Conservation (phyloP, 2,888 invertebrate genomes). For the Euplexia lucipara region DNA sequence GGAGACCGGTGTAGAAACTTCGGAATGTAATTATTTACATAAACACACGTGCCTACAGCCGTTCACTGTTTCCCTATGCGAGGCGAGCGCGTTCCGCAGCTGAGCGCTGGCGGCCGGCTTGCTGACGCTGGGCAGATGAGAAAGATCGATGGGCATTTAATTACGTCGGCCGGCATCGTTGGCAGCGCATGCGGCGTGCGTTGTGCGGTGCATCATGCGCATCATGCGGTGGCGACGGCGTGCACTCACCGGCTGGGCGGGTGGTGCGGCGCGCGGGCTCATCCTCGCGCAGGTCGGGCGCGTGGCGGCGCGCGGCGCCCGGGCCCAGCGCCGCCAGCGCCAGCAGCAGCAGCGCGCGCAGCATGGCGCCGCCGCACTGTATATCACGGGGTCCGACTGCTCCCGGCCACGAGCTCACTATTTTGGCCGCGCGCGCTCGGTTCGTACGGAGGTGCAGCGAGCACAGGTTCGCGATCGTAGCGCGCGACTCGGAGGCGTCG, state of each 20-base stretch:
- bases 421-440: conserved; percentile 83
- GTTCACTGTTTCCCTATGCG: conserved; percentile 55
- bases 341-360: conserved; percentile 85
- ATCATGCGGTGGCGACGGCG: conserved; percentile 11
- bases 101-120: conserved; percentile 45
- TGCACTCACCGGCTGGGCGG: conserved; percentile 93
- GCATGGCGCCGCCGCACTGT: conserved; percentile 80
- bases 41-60: conserved; percentile 75
- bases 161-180: conserved; percentile 68
- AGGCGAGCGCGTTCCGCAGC: conserved; percentile 57
- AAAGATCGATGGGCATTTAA: conserved; percentile 74
- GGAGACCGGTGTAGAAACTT: conserved; percentile 69
- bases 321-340: conserved; percentile 80
- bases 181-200: conserved; percentile 81
- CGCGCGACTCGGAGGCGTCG: conserved; percentile 83
- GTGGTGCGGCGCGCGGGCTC: conserved; percentile 92
- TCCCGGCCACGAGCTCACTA: conserved; percentile 89
- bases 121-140: conserved; percentile 56
- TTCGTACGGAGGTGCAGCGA: conserved; percentile 76
- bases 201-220: conserved; percentile 64
- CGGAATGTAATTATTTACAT: conserved; percentile 84
- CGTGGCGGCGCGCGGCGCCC: conserved; percentile 89
- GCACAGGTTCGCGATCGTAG: conserved; percentile 79
- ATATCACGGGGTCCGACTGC: conserved; percentile 74
- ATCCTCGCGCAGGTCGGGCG: conserved; percentile 92